These are phyloP conservation scores for Desmodus rotundus DNA, from an alignment of 2,113 vertebrate species.

Conservation along the genomic window DNA sequence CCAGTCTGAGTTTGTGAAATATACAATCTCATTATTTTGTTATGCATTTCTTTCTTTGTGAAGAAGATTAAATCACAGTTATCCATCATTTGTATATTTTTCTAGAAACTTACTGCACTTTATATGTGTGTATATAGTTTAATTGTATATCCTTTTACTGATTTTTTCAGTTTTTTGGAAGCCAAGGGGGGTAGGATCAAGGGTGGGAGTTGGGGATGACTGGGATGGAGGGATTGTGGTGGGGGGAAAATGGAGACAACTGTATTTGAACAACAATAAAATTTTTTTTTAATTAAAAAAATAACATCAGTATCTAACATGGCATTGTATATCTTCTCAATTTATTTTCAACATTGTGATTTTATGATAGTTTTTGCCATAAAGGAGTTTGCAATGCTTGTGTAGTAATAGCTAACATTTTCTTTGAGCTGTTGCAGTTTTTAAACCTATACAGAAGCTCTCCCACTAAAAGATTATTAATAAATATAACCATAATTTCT, in stretches of 20 bases:
- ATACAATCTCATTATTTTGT: neutral
- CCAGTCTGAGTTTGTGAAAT: neutral
- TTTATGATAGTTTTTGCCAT: neutral
- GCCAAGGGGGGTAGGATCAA: too few relatives aligned
- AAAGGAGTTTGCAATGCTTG: neutral
- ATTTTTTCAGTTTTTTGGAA: neutral
- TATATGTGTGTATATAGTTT: neutral
- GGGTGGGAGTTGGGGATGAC: too few relatives aligned
- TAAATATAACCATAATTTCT: neutral
- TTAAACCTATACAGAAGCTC: neutral
- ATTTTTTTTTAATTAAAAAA: neutral
- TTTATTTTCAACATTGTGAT: neutral
- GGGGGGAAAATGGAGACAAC: too few relatives aligned
- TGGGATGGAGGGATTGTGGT: too few relatives aligned
- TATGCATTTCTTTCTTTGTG: neutral
- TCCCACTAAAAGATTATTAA: neutral
- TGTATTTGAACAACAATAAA: too few relatives aligned
- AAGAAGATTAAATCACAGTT: neutral
- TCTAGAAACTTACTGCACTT: neutral
- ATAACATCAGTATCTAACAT: neutral
- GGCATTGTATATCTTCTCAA: neutral
- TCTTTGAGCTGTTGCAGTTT: neutral
- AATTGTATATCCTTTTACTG: neutral
- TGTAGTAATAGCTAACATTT: neutral
- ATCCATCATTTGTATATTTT: neutral